A percentile compares a stretch with the other conserved stretches of the same genome.
Conservation (phyloP, 2,888 invertebrate species). For the Dynastes grantii region DNA sequence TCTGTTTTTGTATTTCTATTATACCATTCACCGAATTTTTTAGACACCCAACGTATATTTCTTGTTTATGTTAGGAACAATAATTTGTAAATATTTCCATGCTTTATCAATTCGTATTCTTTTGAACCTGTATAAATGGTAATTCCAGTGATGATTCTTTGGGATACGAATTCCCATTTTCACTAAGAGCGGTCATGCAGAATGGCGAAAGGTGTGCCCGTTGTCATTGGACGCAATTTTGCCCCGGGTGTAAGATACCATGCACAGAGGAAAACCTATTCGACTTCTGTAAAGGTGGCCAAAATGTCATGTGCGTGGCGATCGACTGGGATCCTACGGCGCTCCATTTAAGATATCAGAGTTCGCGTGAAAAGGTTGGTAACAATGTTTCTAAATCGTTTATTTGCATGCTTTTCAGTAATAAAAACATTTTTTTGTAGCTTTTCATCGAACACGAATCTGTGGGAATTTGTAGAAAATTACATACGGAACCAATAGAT, state of each 20-base stretch:
- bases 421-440: slow-evolving; percentile 68
- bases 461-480: slow-evolving; percentile 78
- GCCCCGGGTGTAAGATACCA: slow-evolving; percentile 88
- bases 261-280: slow-evolving; percentile 75
- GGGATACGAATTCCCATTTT: slow-evolving; percentile 94
- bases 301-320: slow-evolving; percentile 75
- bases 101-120: not conserved
- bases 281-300: slow-evolving; percentile 62
- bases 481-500: slow-evolving; percentile 87
- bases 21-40: no score
- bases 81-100: slow-evolving; percentile 31
- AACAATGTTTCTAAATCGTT: not conserved
- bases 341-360: slow-evolving; percentile 84
- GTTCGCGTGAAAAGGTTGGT: slow-evolving; percentile 66
- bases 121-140: slow-evolving; percentile 58
- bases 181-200: slow-evolving; percentile 84
- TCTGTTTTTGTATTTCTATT: no score
- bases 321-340: slow-evolving; percentile 98
- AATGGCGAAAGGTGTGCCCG: slow-evolving; percentile 83
- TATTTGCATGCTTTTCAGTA: no score
- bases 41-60: no score
- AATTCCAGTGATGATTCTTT: slow-evolving; percentile 88
- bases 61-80: no score
- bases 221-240: slow-evolving; percentile 88
- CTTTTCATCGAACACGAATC: slow-evolving; percentile 85